A percentile compares a stretch with the other conserved stretches of the same genome.
Evolutionary conservation across 2,888 invertebrate genomes (phyloP).

Genomic region (Carpatolechia fugitivella): DNA sequence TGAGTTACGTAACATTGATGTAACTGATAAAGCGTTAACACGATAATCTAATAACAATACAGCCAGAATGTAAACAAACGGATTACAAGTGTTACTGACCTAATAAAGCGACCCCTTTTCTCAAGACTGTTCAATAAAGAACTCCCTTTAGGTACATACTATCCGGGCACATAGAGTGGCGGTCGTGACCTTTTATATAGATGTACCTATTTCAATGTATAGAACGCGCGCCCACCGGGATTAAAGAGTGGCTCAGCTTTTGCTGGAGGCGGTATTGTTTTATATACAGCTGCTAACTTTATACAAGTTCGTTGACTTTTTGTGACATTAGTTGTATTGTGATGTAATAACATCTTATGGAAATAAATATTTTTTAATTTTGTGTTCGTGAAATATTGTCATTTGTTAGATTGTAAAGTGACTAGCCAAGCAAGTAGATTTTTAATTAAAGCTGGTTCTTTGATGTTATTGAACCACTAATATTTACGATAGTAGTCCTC

Average conservation of each 20-base stretch:
- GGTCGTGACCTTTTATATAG: slow-evolving; percentile 71
- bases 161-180: slow-evolving; percentile 65
- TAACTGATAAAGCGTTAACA: slow-evolving; percentile 27
- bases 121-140: slow-evolving; percentile 75
- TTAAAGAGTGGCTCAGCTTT: slow-evolving; percentile 47
- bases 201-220: slow-evolving; percentile 53
- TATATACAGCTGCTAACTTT: neutral
- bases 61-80: slow-evolving; percentile 60
- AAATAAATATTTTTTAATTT: too few relatives aligned
- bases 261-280: slow-evolving; percentile 31
- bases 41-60: slow-evolving; percentile 24
- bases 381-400: too few relatives aligned
- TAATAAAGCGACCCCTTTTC: slow-evolving; percentile 75
- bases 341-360: neutral
- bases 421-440: too few relatives aligned
- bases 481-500: too few relatives aligned
- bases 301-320: neutral
- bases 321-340: neutral
- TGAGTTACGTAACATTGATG: slow-evolving; percentile 15
- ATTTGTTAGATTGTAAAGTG: too few relatives aligned
- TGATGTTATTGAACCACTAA: too few relatives aligned
- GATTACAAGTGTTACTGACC: slow-evolving; percentile 73
- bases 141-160: slow-evolving; percentile 70
- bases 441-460: too few relatives aligned
- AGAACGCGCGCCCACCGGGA: slow-evolving; percentile 46